phyloP scores from a whole-genome alignment of 92 coral and sea anemone genomes.

The Porites lobata region DNA sequence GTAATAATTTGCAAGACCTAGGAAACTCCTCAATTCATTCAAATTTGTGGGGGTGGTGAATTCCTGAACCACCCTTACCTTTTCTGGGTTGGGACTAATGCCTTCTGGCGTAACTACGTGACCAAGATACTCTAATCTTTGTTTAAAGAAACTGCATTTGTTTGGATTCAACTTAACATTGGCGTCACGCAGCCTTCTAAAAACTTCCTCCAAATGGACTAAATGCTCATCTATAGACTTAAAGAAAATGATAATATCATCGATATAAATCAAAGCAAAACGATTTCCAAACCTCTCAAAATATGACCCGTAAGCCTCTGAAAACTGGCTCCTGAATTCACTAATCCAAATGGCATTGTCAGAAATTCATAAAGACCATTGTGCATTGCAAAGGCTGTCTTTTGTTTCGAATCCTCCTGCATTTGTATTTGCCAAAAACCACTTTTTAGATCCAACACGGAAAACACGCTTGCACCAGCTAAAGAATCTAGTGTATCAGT shows the following conservation, averaged over 20 bases:
- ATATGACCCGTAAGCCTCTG: constrained; percentile 24
- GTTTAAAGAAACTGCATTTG: constrained; percentile 62
- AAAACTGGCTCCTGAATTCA: constrained; percentile 25
- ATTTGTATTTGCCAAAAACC: constrained; percentile 59
- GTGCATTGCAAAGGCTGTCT: not conserved
- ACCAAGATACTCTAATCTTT: not conserved
- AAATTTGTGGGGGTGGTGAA: constrained; percentile 31
- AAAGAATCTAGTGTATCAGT: too few species aligned
- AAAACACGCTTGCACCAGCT: constrained; percentile 14
- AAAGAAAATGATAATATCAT: constrained; percentile 46
- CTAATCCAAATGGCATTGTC: constrained; percentile 17
- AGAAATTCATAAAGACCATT: constrained; percentile 23
- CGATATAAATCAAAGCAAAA: constrained; percentile 29
- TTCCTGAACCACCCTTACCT: constrained; percentile 25
- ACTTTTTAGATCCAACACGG: constrained; percentile 42
- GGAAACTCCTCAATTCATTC: constrained; percentile 3
- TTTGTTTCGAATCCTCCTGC: not conserved
- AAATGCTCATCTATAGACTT: constrained; percentile 40
- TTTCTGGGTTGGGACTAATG: constrained; percentile 20
- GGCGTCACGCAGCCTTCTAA: constrained; percentile 48
- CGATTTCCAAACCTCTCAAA: too few species aligned
- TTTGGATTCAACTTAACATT: constrained; percentile 68
- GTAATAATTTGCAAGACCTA: constrained; percentile 29
- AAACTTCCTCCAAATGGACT: constrained; percentile 56
- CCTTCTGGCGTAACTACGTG: constrained; percentile 11